Conservation (phyloP, 2,888 invertebrate genomes). For the Buathra laborator region DNA sequence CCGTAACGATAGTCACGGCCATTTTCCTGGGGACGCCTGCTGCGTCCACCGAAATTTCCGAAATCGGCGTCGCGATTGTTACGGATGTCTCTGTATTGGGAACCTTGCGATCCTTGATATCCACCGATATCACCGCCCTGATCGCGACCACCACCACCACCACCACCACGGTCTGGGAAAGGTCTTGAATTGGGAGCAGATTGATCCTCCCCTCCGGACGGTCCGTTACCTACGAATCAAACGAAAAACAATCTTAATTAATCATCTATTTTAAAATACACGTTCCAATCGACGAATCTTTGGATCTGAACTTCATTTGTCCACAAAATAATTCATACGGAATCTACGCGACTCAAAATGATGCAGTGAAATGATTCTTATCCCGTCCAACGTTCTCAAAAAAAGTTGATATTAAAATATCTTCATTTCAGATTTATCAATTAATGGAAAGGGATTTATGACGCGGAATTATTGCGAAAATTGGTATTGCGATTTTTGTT, state of each 20-base stretch:
- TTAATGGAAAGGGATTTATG: too few relatives aligned
- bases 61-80: conserved; percentile 82
- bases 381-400: too few relatives aligned
- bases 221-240: conserved; percentile 74
- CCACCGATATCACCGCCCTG: conserved; percentile 76
- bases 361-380: too few relatives aligned
- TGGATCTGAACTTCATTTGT: too few relatives aligned
- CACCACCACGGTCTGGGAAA: conserved; percentile 77
- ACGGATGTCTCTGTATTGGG: conserved; percentile 80
- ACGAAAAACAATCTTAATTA: background rate
- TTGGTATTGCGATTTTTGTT: too few relatives aligned
- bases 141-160: conserved; percentile 81
- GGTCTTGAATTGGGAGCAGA: conserved; percentile 79
- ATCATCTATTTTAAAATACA: background rate
- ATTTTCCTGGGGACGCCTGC: conserved; percentile 85
- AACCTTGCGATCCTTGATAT: conserved; percentile 79
- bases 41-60: conserved; percentile 85
- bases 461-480: too few relatives aligned
- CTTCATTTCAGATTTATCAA: too few relatives aligned
- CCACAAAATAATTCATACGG: too few relatives aligned
- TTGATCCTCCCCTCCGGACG: conserved; percentile 77
- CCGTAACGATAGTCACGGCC: conserved; percentile 84
- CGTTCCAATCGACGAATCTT: too few relatives aligned
- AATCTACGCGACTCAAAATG: too few relatives aligned
- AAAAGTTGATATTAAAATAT: too few relatives aligned